Base-by-base conservation (phyloP, 2,888 invertebrate species). In the Netelia inedita region DNA sequence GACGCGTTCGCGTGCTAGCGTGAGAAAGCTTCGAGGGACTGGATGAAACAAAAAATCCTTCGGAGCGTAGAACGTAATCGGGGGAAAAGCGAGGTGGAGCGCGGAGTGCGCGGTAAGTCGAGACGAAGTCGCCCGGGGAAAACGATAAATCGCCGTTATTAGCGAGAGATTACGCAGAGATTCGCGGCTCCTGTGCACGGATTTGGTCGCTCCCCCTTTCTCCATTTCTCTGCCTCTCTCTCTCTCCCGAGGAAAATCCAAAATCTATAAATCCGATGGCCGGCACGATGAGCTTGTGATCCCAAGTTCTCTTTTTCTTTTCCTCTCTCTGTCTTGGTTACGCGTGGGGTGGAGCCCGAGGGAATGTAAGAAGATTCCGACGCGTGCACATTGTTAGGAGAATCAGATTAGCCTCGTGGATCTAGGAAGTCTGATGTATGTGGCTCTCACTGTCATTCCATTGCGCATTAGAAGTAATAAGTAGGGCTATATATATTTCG, bases 311-410 rank as follows among this genome's bases (percentile, higher is more conserved):
- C 72, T 66, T 66, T 43, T 19, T 65, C 50, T 53, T 35, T 63
- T 5, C 16, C 2, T 72, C 19, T 72, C 72, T 57, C 14, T 57
- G 59, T 21, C 57, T 41, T 28, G 61, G 21, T 16, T 46, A 75
- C 69, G 59, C 46, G 43, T 73, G 74, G 72, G 75, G 76, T 43
- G 59, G 69, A 83, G 53, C 79, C 72, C 76, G 80, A 88, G 88
- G 88, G 90, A 88, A 90, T 91, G 91, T 93, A 93, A 93, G 93
- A 93, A 93, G 93, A 93, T 93, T 93, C 93, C 93, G 91, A 92
- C 92, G 93, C 93, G 93, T 93, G 93, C 93, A 92, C 93, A 93
- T 93, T 93, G 93, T 93, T 93, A 93, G 91, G 92, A 92, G 93
- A 93, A 93, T 93, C 92, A 93, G 93, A 93, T 93, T 93, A 93